Evolutionary conservation across 2,888 invertebrate genomes (phyloP).

Genomic region (Craniophora ligustri): DNA sequence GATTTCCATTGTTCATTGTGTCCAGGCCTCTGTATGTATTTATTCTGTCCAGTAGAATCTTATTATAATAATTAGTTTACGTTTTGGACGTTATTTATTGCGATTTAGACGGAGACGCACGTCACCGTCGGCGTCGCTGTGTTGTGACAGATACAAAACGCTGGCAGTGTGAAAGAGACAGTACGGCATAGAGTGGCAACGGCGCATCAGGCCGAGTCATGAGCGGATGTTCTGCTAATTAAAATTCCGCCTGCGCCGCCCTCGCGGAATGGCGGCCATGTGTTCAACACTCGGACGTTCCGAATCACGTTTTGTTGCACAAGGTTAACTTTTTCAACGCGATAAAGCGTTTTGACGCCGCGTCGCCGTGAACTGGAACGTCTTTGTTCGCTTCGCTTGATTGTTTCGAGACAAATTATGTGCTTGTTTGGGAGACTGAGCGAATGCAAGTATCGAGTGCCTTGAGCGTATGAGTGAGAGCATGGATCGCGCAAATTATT

Average conservation of each 20-base stretch:
- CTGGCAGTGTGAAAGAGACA: slow-evolving; percentile 73
- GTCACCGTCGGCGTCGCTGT: slow-evolving; percentile 25
- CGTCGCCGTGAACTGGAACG: slow-evolving; percentile 65
- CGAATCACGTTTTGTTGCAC: slow-evolving; percentile 86
- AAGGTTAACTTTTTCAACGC: slow-evolving; percentile 83
- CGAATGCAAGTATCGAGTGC: slow-evolving; percentile 71
- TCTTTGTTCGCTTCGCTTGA: slow-evolving; percentile 72
- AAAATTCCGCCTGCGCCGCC: slow-evolving; percentile 89
- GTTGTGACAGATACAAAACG: slow-evolving; percentile 63
- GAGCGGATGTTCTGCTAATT: slow-evolving; percentile 89
- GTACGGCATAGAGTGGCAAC: slow-evolving; percentile 79
- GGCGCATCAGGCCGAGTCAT: slow-evolving; percentile 81
- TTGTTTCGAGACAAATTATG: slow-evolving; percentile 66
- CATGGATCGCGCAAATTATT: slow-evolving; percentile 74
- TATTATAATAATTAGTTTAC: slow-evolving; percentile 68
- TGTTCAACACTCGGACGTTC: slow-evolving; percentile 85
- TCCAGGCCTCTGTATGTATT: slow-evolving; percentile 58
- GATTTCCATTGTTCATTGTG: slow-evolving; percentile 78
- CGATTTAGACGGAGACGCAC: slow-evolving; percentile 60
- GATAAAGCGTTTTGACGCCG: slow-evolving; percentile 71
- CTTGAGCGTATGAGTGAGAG: slow-evolving; percentile 69
- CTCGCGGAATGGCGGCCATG: slow-evolving; percentile 89
- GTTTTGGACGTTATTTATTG: slow-evolving; percentile 62
- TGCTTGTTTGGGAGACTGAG: slow-evolving; percentile 79
- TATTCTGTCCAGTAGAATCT: slow-evolving; percentile 61